A percentile compares a stretch with the other conserved stretches of the same genome.
These are phyloP conservation scores for Ploceus nigricollis DNA, from an alignment of 2,113 vertebrate genomes.

Conservation along the genomic window DNA sequence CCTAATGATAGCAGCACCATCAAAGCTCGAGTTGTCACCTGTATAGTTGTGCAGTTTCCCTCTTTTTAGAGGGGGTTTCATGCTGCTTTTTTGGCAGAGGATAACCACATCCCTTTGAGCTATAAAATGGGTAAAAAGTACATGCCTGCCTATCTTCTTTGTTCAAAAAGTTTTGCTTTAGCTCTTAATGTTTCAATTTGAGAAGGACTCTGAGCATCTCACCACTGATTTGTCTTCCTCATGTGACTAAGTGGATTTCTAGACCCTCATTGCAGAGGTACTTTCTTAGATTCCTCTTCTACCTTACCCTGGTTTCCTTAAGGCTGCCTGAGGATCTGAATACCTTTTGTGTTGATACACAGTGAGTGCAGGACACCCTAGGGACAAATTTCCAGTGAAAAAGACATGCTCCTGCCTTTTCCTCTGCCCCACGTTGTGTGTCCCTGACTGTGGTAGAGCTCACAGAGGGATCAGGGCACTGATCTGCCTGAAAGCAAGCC, in stretches of 20 bases:
- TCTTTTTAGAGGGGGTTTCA: background rate
- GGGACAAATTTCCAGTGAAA: background rate
- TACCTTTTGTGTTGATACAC: background rate
- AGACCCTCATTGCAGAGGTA: background rate
- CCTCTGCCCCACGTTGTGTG: fast-evolving
- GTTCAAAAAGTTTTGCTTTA: background rate
- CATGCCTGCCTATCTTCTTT: background rate
- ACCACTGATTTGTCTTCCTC: background rate
- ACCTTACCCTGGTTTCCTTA: background rate
- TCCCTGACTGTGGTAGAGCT: background rate
- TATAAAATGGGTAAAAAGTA: background rate
- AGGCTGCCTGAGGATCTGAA: background rate
- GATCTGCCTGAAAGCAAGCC: background rate
- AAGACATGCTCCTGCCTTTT: background rate
- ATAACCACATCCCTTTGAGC: background rate
- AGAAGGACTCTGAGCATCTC: background rate
- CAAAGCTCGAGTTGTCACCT: background rate
- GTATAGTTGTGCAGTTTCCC: background rate
- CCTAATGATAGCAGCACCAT: background rate
- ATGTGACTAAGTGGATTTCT: background rate
- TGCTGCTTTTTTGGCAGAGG: background rate
- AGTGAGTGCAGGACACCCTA: background rate
- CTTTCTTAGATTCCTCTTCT: background rate
- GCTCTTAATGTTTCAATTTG: background rate
- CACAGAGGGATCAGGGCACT: background rate